Evolutionary conservation across 2,113 vertebrate genomes (phyloP).

Genomic region (Paedocypris sp.): DNA sequence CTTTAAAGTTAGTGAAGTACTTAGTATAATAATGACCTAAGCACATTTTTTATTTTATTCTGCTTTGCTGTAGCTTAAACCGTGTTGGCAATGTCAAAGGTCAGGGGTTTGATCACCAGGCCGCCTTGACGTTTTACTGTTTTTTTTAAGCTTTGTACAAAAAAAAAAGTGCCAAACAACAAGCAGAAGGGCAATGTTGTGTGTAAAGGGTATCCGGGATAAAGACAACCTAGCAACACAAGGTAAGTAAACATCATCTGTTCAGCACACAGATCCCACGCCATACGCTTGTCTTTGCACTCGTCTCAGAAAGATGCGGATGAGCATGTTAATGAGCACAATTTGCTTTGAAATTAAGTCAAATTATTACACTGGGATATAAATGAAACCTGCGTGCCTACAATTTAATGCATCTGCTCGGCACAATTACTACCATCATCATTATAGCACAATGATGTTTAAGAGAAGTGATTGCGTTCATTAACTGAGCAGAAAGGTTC

Average conservation of each 20-base stretch:
- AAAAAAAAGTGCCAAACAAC: too few relatives aligned
- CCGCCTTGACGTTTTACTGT: too few relatives aligned
- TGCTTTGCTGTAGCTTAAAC: too few relatives aligned
- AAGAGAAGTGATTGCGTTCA: not conserved
- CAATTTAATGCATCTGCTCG: constrained; percentile 52
- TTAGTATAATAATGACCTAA: too few relatives aligned
- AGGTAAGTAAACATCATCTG: constrained; percentile 39
- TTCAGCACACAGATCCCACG: constrained; percentile 38
- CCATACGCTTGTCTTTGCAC: constrained; percentile 39
- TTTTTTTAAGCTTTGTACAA: too few relatives aligned
- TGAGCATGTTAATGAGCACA: constrained; percentile 57
- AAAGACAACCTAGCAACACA: constrained; percentile 27
- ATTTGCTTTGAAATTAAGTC: constrained; percentile 60
- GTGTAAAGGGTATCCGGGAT: constrained; percentile 6
- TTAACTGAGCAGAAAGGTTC: not conserved
- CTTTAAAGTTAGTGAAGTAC: not conserved
- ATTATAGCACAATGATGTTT: constrained; percentile 8
- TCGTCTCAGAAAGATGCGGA: constrained; percentile 39
- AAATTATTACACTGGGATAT: constrained; percentile 55
- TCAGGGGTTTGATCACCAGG: too few relatives aligned
- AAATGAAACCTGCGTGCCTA: constrained; percentile 50
- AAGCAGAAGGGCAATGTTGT: constrained; percentile 9
- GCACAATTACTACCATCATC: constrained; percentile 45
- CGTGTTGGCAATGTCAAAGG: not conserved
- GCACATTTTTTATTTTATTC: too few relatives aligned